A percentile compares a stretch with the other conserved stretches of the same genome.
phyloP scores from a whole-genome alignment of 2,888 invertebrate species.

The Entomobrya multifasciata region DNA sequence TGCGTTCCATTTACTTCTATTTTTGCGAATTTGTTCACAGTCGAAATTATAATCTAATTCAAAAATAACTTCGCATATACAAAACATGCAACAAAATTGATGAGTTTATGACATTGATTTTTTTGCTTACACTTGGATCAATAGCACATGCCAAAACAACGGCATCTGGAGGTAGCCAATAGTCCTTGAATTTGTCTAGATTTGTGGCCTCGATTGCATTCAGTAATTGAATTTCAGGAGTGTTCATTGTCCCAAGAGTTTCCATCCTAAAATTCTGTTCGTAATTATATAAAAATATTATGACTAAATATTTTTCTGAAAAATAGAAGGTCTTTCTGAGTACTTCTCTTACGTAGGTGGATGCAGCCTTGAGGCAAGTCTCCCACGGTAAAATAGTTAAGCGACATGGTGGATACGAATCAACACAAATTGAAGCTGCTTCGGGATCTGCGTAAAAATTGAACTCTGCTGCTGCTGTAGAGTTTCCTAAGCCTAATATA shows the following conservation, averaged over 20 bases:
- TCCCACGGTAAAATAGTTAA: constrained; percentile 88
- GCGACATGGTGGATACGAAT: constrained; percentile 82
- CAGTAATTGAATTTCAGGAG: constrained; percentile 82
- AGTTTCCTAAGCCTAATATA: constrained; percentile 61
- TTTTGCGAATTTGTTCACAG: constrained; percentile 56
- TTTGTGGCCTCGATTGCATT: constrained; percentile 82
- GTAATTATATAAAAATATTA: background rate
- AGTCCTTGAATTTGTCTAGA: constrained; percentile 39
- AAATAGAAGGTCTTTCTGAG: too few relatives aligned
- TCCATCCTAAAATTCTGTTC: constrained; percentile 84
- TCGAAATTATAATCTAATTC: constrained; percentile 29
- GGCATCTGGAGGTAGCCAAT: constrained; percentile 76
- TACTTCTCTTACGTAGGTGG: constrained; percentile 37
- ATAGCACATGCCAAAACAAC: constrained; percentile 74
- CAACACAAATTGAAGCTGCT: constrained; percentile 87
- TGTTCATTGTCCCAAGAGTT: constrained; percentile 82
- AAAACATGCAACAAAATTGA: too few relatives aligned
- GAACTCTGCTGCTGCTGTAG: constrained; percentile 84
- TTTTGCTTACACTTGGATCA: constrained; percentile 68
- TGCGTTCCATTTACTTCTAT: constrained; percentile 33
- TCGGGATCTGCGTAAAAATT: constrained; percentile 90
- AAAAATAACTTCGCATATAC: too few relatives aligned
- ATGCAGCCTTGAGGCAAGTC: constrained; percentile 82
- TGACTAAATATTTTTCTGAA: background rate
- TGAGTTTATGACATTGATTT: too few relatives aligned